phyloP scores from a whole-genome alignment of 30 jellyfish, hydroid and myxozoan genomes.

The Turritopsis dohrnii region DNA sequence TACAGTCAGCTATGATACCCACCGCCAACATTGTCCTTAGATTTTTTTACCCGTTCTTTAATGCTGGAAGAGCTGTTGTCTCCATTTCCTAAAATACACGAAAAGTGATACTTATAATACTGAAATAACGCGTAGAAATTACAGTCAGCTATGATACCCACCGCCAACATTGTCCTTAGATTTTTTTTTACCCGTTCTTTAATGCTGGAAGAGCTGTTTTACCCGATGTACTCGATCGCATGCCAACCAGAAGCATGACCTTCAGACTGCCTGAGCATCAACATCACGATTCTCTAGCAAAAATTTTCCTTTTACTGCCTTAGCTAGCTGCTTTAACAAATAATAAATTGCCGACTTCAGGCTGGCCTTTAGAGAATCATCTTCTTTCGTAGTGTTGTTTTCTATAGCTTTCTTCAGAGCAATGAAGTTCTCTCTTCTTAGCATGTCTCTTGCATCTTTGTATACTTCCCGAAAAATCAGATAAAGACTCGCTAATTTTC shows the following conservation, averaged over 20 bases:
- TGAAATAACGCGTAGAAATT: too few species aligned
- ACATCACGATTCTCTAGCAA: constrained; percentile 2
- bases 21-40: background rate
- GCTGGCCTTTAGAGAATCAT: constrained; percentile 19
- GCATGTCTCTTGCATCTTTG: background rate
- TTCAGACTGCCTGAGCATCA: constrained; percentile 22
- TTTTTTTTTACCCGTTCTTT: too few species aligned
- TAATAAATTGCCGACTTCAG: constrained; percentile 7
- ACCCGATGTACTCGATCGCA: background rate
- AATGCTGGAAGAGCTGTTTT: constrained; percentile 17
- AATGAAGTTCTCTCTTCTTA: constrained; percentile 6
- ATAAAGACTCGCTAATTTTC: background rate
- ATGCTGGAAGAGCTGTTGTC: background rate
- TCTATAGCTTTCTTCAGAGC: constrained; percentile 9
- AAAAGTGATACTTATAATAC: too few species aligned
- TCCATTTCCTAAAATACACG: background rate
- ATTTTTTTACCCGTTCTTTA: background rate
- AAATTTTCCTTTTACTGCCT: constrained; percentile 6
- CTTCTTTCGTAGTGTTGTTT: background rate
- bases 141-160: too few species aligned
- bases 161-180: too few species aligned
- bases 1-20: background rate
- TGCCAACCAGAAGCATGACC: constrained; percentile 25
- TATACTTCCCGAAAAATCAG: background rate
- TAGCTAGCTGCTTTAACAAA: background rate